Evolutionary conservation across 2,113 vertebrate genomes (phyloP).

Genomic region (Sigmodon hispidus): DNA sequence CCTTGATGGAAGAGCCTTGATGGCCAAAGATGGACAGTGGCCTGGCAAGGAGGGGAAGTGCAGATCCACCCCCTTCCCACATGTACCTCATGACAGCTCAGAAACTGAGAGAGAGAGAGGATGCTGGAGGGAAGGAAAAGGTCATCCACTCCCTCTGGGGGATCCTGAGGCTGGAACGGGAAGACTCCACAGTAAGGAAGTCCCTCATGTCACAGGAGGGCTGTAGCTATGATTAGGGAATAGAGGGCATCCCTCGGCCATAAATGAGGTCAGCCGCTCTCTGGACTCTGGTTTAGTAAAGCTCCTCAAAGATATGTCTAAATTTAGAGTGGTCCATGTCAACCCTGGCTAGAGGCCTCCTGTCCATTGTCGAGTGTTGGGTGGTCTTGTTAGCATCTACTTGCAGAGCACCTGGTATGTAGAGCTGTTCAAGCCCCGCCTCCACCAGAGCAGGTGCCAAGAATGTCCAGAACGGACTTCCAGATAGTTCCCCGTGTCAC

Average conservation of each 20-base stretch:
- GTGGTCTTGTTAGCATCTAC: background rate
- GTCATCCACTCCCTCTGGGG: background rate
- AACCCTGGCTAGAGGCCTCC: background rate
- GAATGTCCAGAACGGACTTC: background rate
- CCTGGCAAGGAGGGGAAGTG: background rate
- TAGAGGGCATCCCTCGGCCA: background rate
- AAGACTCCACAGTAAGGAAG: conserved; percentile 21
- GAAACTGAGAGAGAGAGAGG: background rate
- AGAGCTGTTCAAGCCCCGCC: background rate
- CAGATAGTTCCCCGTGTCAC: background rate
- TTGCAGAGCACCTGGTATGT: background rate
- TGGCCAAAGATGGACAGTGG: too few species aligned
- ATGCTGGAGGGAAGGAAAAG: background rate
- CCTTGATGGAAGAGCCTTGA: background rate
- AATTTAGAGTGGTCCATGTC: background rate
- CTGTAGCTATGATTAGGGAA: background rate
- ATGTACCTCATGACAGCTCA: background rate
- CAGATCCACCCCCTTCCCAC: background rate
- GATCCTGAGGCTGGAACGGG: background rate
- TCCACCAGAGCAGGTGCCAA: background rate
- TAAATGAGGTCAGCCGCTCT: background rate
- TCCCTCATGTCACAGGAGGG: background rate
- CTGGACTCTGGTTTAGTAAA: background rate
- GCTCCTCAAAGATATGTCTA: background rate
- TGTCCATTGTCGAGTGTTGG: background rate